Evolutionary conservation across 35 echinoderm and acorn worm species (phyloP).

Genomic region (Chiridota heheva): DNA sequence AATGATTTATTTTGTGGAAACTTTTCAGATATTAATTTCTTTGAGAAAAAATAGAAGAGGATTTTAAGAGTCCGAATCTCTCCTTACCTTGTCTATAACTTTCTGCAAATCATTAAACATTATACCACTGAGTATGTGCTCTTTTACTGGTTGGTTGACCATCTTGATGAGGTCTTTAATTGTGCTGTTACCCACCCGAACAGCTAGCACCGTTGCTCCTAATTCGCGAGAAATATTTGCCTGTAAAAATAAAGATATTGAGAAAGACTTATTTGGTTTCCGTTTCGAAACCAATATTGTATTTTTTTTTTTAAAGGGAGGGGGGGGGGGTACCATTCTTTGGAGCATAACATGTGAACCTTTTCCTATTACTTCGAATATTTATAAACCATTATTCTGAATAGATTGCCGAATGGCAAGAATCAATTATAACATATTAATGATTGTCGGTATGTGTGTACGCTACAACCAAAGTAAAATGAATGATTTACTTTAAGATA

Average conservation of each 20-base stretch:
- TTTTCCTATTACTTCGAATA: no score
- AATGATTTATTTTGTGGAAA: background rate
- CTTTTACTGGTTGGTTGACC: conserved; percentile 60
- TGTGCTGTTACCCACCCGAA: conserved; percentile 65
- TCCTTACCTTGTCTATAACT: conserved; percentile 75
- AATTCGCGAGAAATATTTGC: conserved; percentile 62
- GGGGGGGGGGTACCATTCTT: no score
- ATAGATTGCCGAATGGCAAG: no score
- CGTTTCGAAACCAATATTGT: no score
- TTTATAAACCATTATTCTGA: no score
- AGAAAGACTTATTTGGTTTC: no score
- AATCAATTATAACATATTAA: no score
- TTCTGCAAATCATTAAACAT: conserved; percentile 76
- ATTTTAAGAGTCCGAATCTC: background rate
- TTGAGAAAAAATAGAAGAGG: background rate
- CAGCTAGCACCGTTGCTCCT: conserved; percentile 73
- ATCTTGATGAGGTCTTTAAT: conserved; percentile 46
- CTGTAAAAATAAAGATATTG: conserved; percentile 54
- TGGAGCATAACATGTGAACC: no score
- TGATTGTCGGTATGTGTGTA: no score
- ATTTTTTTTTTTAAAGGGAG: no score
- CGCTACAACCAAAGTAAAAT: no score
- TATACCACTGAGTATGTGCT: conserved; percentile 81
- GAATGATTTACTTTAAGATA: no score
- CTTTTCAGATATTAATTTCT: background rate